A percentile compares a stretch with the other conserved stretches of the same genome.
Conservation (phyloP, 2,888 invertebrate species). For the Amblyteles armatorius region DNA sequence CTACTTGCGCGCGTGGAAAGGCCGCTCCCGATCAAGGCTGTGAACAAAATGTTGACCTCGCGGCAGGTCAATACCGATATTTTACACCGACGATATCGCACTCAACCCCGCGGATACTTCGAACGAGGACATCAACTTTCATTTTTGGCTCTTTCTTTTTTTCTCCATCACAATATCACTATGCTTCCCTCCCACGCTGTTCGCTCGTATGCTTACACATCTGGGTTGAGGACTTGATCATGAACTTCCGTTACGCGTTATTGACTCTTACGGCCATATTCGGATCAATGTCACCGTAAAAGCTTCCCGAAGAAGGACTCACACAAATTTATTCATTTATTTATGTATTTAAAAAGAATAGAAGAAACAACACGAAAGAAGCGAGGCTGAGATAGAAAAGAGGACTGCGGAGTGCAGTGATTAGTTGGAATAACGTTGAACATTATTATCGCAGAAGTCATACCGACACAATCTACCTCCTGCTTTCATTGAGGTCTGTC, state of each 20-base stretch:
- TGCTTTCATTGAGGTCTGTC: too few relatives aligned
- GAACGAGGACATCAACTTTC: constrained; percentile 32
- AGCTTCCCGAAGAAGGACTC: neutral
- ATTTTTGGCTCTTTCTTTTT: neutral
- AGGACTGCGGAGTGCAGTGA: too few relatives aligned
- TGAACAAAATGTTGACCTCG: constrained; percentile 54
- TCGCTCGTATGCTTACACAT: constrained; percentile 23
- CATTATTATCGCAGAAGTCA: too few relatives aligned
- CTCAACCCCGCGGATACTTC: constrained; percentile 34
- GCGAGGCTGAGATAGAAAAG: too few relatives aligned
- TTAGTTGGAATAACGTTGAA: too few relatives aligned
- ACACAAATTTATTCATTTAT: neutral
- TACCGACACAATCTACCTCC: too few relatives aligned
- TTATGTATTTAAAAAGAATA: neutral
- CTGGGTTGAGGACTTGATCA: constrained; percentile 60
- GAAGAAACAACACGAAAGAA: neutral
- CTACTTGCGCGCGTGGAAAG: constrained; percentile 60
- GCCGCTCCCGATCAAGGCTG: constrained; percentile 62
- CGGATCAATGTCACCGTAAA: constrained; percentile 29
- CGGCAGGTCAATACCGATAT: constrained; percentile 50
- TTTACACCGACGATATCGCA: constrained; percentile 41
- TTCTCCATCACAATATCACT: constrained; percentile 19
- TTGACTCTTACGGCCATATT: constrained; percentile 21
- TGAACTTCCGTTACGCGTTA: constrained; percentile 48
- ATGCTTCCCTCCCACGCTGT: neutral